These are phyloP conservation scores for Eidolon helvum DNA, from an alignment of 2,113 vertebrate genomes.

Conservation along the genomic window DNA sequence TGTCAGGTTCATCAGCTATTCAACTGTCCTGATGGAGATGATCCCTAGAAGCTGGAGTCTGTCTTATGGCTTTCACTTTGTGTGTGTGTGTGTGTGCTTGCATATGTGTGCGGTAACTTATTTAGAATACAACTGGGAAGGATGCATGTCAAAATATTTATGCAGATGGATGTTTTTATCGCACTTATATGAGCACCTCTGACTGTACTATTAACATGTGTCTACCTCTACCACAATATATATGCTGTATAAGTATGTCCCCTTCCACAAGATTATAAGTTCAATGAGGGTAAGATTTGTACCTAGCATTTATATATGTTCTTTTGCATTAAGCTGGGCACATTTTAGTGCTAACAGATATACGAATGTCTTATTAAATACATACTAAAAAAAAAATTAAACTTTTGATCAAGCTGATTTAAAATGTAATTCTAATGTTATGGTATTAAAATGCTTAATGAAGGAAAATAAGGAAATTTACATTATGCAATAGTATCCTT, in stretches of 20 bases:
- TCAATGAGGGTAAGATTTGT: neutral
- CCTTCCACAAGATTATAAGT: neutral
- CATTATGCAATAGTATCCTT: neutral
- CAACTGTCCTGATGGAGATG: neutral
- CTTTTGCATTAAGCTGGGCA: neutral
- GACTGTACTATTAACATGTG: neutral
- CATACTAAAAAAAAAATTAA: neutral
- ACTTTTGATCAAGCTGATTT: neutral
- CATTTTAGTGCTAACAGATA: neutral
- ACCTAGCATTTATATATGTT: neutral
- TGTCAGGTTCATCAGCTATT: neutral
- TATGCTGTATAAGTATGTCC: neutral
- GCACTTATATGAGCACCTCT: neutral
- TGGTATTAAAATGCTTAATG: neutral
- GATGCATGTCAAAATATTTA: neutral
- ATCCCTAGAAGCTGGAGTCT: neutral
- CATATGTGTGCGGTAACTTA: neutral
- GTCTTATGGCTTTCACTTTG: neutral
- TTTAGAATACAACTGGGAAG: neutral
- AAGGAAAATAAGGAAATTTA: constrained; percentile 8
- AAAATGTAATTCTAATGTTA: neutral
- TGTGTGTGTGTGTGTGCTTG: neutral
- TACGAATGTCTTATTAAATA: neutral
- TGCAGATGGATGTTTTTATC: neutral
- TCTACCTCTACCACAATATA: neutral